Conservation (phyloP, 2,888 invertebrate species). For the Muscina levida region DNA sequence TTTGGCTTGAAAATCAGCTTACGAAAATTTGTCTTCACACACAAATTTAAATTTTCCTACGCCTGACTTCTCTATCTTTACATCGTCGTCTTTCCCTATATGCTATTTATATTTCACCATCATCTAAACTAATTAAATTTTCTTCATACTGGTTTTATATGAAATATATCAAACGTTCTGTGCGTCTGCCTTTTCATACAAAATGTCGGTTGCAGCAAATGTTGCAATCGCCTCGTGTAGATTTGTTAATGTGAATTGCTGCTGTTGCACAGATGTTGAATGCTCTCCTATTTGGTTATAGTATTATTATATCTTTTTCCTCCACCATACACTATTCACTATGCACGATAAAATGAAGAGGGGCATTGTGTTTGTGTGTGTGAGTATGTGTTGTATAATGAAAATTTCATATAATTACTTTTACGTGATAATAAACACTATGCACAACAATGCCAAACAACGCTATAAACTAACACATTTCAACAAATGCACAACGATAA, state of each 20-base stretch:
- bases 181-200: conserved; percentile 4
- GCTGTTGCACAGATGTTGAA: background rate
- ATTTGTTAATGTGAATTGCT: conserved; percentile 6
- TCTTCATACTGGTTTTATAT: conserved; percentile 23
- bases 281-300: conserved; percentile 46
- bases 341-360: too few relatives aligned
- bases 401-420: conserved; percentile 61
- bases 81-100: background rate
- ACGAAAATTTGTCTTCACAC: too few relatives aligned
- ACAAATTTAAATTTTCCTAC: too few relatives aligned
- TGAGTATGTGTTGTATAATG: conserved; percentile 41
- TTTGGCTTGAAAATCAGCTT: too few relatives aligned
- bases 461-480: conserved; percentile 7
- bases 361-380: background rate
- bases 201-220: conserved; percentile 29
- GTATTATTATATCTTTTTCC: too few relatives aligned
- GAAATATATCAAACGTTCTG: background rate
- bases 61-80: too few relatives aligned
- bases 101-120: conserved; percentile 13
- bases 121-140: conserved; percentile 51
- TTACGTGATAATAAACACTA: conserved; percentile 60
- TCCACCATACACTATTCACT: too few relatives aligned
- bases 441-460: conserved; percentile 45
- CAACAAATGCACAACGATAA: conserved; percentile 7
- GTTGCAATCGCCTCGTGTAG: conserved; percentile 9